Conservation (phyloP, 2,888 invertebrate species). For the Heteromyza rotundicornis region DNA sequence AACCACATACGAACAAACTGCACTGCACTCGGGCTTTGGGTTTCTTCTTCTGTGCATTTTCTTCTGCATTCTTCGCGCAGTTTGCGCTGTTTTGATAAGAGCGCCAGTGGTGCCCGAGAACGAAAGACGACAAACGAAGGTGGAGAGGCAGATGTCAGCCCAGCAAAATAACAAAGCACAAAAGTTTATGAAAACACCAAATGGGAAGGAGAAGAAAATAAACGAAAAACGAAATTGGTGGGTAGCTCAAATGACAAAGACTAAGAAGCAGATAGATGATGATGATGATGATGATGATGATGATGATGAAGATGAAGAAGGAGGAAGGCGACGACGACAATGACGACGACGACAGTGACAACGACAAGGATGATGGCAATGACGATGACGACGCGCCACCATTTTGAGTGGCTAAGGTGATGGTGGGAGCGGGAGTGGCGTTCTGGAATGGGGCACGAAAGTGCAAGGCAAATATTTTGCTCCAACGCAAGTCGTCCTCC, state of each 20-base stretch:
- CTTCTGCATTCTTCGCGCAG: constrained; percentile 25
- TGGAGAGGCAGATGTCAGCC: background rate
- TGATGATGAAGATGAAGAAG: constrained; percentile 31
- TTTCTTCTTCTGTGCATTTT: constrained; percentile 26
- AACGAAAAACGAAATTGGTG: constrained; percentile 23
- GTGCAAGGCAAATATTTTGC: constrained; percentile 24
- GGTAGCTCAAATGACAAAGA: background rate
- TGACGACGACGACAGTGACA: background rate
- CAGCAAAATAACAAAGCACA: constrained; percentile 28
- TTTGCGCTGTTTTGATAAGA: constrained; percentile 9
- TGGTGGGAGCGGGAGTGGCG: constrained; percentile 9
- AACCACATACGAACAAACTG: background rate
- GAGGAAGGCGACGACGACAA: constrained; percentile 38
- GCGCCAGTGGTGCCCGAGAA: background rate
- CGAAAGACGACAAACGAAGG: background rate
- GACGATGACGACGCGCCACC: background rate
- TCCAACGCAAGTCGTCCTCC: background rate
- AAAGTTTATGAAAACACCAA: no score
- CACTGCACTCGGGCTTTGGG: background rate
- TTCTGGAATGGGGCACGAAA: constrained; percentile 13
- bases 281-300: constrained; percentile 27
- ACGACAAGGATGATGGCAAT: background rate
- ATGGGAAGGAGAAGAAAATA: constrained; percentile 4
- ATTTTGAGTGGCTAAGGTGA: constrained; percentile 6
- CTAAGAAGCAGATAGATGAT: constrained; percentile 12